A percentile compares a stretch with the other conserved stretches of the same genome.
Conservation (phyloP, 2,113 vertebrate genomes). For the Patagioenas fasciata region DNA sequence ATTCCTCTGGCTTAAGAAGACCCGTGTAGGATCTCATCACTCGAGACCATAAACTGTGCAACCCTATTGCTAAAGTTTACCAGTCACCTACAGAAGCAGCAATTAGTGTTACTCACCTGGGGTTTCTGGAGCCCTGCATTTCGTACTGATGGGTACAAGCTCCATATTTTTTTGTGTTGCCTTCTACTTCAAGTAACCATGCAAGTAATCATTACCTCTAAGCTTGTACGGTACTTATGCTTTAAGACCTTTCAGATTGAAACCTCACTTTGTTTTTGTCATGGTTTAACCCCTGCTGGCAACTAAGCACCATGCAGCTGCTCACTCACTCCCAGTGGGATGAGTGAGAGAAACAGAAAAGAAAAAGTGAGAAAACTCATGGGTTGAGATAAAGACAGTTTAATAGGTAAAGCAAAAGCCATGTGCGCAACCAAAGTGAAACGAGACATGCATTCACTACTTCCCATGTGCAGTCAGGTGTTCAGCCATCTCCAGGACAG, state of each 20-base stretch:
- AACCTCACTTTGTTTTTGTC: neutral
- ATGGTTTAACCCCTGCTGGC: no score
- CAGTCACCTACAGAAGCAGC: neutral
- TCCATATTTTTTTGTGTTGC: neutral
- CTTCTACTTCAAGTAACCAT: neutral
- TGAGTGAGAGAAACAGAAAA: no score
- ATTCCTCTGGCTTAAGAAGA: neutral
- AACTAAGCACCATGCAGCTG: no score
- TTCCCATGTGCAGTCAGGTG: no score
- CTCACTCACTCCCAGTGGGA: no score
- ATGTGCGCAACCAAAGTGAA: no score
- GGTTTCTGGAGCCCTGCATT: neutral
- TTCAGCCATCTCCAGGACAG: no score
- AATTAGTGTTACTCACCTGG: neutral
- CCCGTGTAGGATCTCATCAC: neutral
- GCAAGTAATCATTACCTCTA: neutral
- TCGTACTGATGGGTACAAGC: neutral
- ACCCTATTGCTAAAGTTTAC: accelerated
- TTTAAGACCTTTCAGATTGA: neutral
- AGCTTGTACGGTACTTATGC: neutral
- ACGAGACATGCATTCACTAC: no score
- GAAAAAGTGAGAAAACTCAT: no score
- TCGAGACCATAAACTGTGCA: neutral
- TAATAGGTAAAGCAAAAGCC: no score
- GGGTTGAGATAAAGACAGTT: no score